Base-by-base conservation (phyloP, 2,797 vertebrate species). In the Enteromius fasciolatus region DNA sequence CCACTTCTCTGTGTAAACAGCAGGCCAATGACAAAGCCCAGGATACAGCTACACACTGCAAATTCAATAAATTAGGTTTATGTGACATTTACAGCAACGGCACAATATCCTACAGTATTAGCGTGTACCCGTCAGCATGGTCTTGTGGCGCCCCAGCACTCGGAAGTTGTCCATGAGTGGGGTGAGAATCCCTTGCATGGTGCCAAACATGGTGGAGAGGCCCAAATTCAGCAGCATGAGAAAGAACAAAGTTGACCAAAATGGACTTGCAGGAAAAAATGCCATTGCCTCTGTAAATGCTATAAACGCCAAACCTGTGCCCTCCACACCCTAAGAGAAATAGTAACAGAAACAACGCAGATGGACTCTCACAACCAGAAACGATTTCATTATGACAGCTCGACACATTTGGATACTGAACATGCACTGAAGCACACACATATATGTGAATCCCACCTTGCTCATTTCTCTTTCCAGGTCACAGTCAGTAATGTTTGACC, bases 251-350 rank as follows among this genome's bases (percentile, higher is more conserved):
- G 96, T 93, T 25, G 98, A 99, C 98, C 98, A 99, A 92, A 99
- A 98, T 2, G 97, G 97, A 83, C 97, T 96, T 72, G 95, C 97
- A 36, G 97, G 98, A 87, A 99, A 99, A 80, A 97, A 95, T 0
- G 97, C 95, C 97, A 99, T 99, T 5, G 98, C 97, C 93, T 99
- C 98, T 0, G 98, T 99, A 90, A 99, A 99, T 1, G 97, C 96
- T 83, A 99, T 99, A 89, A 99, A 99, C 5, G 98, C 97, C 89
- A 99, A 93, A 10, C 98, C 98, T 1, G 98, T 99, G 15, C 98
- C 98, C 87, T 99, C 97, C 66, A 98, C 95, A 0, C 97, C 96
- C 98, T 99, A 90, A 46, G 28, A 67, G 50, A 83, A 79, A 54
- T 0, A 68, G 17, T 17, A 67, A 46, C 54, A 46, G 28, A 14